Conservation (phyloP, 92 coral and sea anemone species). For the Parazoanthus darwini region DNA sequence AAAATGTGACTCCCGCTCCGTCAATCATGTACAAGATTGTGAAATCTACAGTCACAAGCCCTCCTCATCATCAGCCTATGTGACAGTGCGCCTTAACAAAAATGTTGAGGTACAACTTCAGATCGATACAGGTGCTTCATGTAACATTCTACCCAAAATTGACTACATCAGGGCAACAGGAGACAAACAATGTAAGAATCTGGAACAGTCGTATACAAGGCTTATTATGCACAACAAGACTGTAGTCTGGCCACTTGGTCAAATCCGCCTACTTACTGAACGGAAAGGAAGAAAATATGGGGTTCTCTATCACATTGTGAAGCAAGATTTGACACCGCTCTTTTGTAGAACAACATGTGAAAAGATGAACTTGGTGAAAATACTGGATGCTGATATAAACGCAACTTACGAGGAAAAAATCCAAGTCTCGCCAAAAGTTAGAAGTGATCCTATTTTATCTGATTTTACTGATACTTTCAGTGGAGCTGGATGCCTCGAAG, state of each 20-base stretch:
- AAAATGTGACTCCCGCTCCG: conserved; percentile 34
- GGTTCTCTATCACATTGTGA: conserved; percentile 27
- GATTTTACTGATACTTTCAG: too few species aligned
- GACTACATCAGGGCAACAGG: conserved; percentile 20
- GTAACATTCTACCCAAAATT: conserved; percentile 40
- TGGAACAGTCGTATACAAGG: conserved; percentile 30
- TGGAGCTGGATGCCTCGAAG: too few species aligned
- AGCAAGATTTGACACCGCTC: conserved; percentile 31
- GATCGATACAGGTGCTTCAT: conserved; percentile 42
- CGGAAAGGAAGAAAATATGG: conserved; percentile 28
- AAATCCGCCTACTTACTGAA: background rate
- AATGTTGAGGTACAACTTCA: conserved; percentile 24
- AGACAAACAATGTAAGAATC: conserved; percentile 37
- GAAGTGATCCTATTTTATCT: too few species aligned
- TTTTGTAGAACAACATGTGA: conserved; percentile 15
- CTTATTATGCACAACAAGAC: conserved; percentile 47
- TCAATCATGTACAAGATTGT: conserved; percentile 41
- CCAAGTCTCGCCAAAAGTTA: too few species aligned
- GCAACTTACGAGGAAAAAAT: too few species aligned
- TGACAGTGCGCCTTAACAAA: conserved; percentile 34
- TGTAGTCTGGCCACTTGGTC: conserved; percentile 17
- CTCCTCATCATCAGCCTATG: conserved; percentile 38
- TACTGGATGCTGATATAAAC: too few species aligned
- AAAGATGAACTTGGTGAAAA: conserved; percentile 28
- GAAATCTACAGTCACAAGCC: conserved; percentile 45